phyloP scores from a whole-genome alignment of 2,113 vertebrate genomes.

The Steatornis caripensis region DNA sequence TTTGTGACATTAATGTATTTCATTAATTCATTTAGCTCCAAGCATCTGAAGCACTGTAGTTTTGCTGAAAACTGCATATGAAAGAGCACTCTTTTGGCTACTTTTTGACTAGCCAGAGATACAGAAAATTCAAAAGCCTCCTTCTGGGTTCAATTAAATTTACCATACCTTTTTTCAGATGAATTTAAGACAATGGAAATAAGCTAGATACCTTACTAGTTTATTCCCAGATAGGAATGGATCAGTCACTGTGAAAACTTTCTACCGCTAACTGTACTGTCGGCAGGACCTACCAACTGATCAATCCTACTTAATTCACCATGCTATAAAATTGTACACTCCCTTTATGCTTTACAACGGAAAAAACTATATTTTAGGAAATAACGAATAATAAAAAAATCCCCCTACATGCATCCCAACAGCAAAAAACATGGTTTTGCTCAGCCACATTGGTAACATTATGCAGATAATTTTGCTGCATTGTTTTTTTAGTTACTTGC shows the following conservation, averaged over 20 bases:
- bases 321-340: not conserved
- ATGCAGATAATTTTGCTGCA: not conserved
- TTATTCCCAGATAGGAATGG: not conserved
- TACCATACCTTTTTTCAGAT: not conserved
- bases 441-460: not conserved
- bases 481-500: not conserved
- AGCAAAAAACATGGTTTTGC: not conserved
- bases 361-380: not conserved
- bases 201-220: not conserved
- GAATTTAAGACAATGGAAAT: not conserved
- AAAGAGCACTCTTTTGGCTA: not conserved
- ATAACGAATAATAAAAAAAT: not conserved
- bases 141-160: not conserved
- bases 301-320: not conserved
- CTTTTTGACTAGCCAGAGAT: not conserved
- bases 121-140: not conserved
- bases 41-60: not conserved
- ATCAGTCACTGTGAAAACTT: not conserved
- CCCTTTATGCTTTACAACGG: not conserved
- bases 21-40: not conserved
- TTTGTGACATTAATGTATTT: not conserved
- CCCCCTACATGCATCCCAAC: not conserved
- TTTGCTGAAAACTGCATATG: not conserved
- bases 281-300: not conserved
- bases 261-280: not conserved